These are phyloP conservation scores for Lophotriccus pileatus DNA, from an alignment of 2,797 vertebrate genomes.

Conservation along the genomic window DNA sequence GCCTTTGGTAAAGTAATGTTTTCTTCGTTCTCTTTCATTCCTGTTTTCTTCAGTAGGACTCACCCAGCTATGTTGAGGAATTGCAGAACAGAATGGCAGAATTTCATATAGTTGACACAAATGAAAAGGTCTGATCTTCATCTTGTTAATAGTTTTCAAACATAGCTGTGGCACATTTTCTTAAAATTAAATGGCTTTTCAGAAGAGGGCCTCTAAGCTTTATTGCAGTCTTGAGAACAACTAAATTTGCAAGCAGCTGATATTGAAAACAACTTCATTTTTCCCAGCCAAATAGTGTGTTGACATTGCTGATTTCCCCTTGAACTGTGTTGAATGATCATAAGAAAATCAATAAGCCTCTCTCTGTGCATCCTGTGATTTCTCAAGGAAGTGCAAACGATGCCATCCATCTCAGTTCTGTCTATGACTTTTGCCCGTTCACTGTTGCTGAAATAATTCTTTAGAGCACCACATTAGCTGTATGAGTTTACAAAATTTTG, in stretches of 20 bases:
- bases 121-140: slow-evolving; percentile 28
- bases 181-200: slow-evolving; percentile 48
- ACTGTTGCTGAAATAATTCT: slow-evolving; percentile 22
- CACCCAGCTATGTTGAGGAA: neutral
- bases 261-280: slow-evolving; percentile 55
- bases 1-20: neutral
- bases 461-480: neutral
- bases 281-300: slow-evolving; percentile 18
- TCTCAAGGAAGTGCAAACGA: neutral
- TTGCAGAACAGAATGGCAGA: neutral
- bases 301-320: slow-evolving; percentile 47
- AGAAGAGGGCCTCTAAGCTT: slow-evolving; percentile 23
- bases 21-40: neutral
- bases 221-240: slow-evolving; percentile 41
- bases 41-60: neutral
- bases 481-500: neutral
- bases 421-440: neutral
- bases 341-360: slow-evolving; percentile 63
- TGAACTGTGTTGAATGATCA: slow-evolving; percentile 55
- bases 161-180: neutral
- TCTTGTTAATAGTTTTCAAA: slow-evolving; percentile 31
- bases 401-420: slow-evolving; percentile 39
- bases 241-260: slow-evolving; percentile 44
- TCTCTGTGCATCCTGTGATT: neutral
- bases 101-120: slow-evolving; percentile 21